A percentile compares a stretch with the other conserved stretches of the same genome.
phyloP scores from a whole-genome alignment of 23 tunicate genomes.

The Halocynthia aurantium region DNA sequence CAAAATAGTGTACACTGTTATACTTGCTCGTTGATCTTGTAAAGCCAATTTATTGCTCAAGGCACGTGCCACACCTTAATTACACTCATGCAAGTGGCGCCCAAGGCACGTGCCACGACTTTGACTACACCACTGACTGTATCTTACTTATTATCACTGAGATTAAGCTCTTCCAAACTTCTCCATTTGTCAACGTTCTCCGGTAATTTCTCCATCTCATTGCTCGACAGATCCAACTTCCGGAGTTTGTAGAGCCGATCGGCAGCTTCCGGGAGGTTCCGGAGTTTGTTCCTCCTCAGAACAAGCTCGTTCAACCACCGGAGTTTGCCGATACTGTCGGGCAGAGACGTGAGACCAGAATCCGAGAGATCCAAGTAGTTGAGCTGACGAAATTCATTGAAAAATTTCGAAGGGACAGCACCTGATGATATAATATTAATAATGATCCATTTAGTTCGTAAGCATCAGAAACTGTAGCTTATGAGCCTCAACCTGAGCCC shows the following conservation, averaged over 20 bases:
- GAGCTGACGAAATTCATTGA: conserved; percentile 62
- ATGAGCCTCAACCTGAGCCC: too few relatives aligned
- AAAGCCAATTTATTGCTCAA: too few relatives aligned
- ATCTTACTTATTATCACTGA: conserved; percentile 63
- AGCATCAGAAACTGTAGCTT: too few relatives aligned
- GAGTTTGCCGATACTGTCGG: conserved; percentile 72
- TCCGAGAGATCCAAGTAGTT: conserved; percentile 69
- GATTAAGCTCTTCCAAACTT: conserved; percentile 32
- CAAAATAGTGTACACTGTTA: too few relatives aligned
- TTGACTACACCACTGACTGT: conserved; percentile 1
- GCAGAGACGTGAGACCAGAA: conserved; percentile 43
- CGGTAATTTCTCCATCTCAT: conserved; percentile 47
- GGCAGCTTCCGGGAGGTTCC: conserved; percentile 43
- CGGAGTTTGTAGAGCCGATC: conserved; percentile 45
- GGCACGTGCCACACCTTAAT: too few relatives aligned
- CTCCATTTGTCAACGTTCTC: conserved; percentile 52
- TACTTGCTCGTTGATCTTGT: too few relatives aligned
- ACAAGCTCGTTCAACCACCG: conserved; percentile 47
- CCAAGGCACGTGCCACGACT: too few relatives aligned
- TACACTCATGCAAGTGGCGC: too few relatives aligned
- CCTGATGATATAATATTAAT: conserved; percentile 14
- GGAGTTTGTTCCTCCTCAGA: conserved; percentile 48
- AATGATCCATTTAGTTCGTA: too few relatives aligned
- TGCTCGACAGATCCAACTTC: conserved; percentile 50
- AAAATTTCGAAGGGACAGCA: conserved; percentile 37